Conservation (phyloP, 2,113 vertebrate species). For the Orcinus orca region DNA sequence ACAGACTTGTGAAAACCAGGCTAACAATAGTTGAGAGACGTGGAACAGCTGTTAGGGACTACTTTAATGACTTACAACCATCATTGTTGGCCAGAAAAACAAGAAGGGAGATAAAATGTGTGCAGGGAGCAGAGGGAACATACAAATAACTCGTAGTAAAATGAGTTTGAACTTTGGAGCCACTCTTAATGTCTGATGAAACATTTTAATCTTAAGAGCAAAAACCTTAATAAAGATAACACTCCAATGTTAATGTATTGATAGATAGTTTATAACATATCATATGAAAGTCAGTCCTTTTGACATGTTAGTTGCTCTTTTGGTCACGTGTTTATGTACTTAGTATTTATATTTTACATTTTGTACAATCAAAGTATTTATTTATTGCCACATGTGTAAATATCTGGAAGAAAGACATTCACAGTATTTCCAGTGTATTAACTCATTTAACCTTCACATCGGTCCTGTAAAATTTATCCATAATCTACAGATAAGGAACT, state of each 20-base stretch:
- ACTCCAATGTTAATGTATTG: background rate
- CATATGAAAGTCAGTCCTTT: background rate
- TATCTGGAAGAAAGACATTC: background rate
- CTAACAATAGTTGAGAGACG: background rate
- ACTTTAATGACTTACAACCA: background rate
- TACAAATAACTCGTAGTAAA: background rate
- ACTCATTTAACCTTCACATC: background rate
- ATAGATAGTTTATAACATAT: background rate
- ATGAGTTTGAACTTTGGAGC: background rate
- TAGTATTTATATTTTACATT: background rate
- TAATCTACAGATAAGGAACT: background rate
- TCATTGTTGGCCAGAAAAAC: background rate
- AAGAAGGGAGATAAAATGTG: background rate
- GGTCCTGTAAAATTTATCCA: background rate
- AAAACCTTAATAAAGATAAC: background rate
- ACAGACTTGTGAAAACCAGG: background rate
- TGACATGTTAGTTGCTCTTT: background rate
- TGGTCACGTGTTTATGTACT: background rate
- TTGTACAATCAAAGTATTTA: background rate
- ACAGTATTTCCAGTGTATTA: slow-evolving; percentile 25
- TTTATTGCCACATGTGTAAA: background rate
- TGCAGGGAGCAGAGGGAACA: background rate
- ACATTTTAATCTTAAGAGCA: slow-evolving; percentile 27
- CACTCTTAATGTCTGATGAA: background rate
- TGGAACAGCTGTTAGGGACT: background rate